Evolutionary conservation across 1,140 invertebrate species (phyloP).

Genomic region (Bombus waltoni): DNA sequence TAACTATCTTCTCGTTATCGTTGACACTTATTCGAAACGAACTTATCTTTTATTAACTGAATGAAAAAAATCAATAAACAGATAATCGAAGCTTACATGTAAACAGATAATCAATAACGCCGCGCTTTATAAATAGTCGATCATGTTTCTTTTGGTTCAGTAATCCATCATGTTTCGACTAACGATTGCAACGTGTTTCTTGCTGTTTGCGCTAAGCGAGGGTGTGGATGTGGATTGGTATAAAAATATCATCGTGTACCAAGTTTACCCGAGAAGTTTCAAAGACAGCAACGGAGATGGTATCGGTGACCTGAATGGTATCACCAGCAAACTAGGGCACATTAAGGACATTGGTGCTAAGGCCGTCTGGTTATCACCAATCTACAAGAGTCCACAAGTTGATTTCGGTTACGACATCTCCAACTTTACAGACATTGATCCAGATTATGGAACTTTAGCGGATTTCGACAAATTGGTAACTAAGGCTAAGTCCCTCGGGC

Average conservation of each 20-base stretch:
- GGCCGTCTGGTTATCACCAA: conserved; percentile 86
- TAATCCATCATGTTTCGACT: conserved; percentile 80
- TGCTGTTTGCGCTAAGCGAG: neutral
- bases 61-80: neutral
- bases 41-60: neutral
- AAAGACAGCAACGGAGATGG: conserved; percentile 91
- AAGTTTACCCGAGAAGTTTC: conserved; percentile 91
- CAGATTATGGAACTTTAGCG: conserved; percentile 85
- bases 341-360: conserved; percentile 86
- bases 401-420: conserved; percentile 88
- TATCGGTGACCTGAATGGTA: conserved; percentile 88
- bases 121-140: neutral
- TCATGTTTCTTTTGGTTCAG: neutral
- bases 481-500: conserved; percentile 71
- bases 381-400: conserved; percentile 84
- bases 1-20: neutral
- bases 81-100: neutral
- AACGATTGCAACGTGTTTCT: neutral
- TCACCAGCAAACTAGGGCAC: conserved; percentile 85
- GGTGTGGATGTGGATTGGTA: conserved; percentile 84
- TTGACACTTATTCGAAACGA: neutral
- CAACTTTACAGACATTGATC: conserved; percentile 85
- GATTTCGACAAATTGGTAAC: conserved; percentile 84
- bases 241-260: conserved; percentile 88
- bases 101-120: neutral